Conservation (phyloP, 2,888 invertebrate genomes). For the Temnothorax ravouxi region DNA sequence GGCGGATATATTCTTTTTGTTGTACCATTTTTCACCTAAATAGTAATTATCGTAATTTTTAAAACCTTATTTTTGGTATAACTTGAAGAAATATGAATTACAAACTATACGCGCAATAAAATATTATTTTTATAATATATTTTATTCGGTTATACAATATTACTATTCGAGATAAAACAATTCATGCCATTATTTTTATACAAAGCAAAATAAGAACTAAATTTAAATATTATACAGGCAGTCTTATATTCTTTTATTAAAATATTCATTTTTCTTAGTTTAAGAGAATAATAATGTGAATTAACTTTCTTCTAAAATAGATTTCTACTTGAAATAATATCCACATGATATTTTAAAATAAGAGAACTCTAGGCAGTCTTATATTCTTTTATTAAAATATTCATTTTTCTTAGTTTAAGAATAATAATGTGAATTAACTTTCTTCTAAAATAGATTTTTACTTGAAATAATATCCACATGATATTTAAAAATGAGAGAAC, state of each 20-base stretch:
- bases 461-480: not conserved
- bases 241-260: not conserved
- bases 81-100: not conserved
- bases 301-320: not conserved
- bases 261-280: not conserved
- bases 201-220: not conserved
- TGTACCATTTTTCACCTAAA: conserved; percentile 72
- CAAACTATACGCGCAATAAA: not conserved
- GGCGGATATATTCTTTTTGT: conserved; percentile 67
- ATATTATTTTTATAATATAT: not conserved
- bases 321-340: not conserved
- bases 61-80: not conserved
- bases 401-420: not conserved
- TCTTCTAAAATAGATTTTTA: not conserved
- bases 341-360: not conserved
- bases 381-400: not conserved
- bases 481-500: not conserved
- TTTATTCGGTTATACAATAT: not conserved
- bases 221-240: not conserved
- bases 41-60: conserved; percentile 4
- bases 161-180: not conserved
- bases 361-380: not conserved
- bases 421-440: not conserved
- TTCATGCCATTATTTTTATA: not conserved
- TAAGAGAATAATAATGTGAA: not conserved